Conservation (phyloP, 2,888 invertebrate species). For the Flexamia atlantica region DNA sequence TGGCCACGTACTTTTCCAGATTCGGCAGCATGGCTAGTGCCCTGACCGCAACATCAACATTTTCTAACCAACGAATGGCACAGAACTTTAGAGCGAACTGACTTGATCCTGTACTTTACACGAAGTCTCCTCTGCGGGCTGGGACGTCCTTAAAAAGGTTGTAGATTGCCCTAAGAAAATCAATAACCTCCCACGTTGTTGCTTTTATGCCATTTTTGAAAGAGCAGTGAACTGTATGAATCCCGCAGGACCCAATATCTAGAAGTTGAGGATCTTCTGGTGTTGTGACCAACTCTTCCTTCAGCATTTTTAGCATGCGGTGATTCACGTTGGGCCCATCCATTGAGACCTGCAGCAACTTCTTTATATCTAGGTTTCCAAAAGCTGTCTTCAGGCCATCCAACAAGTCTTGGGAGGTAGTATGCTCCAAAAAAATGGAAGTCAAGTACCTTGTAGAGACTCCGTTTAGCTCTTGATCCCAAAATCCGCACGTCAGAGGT, state of each 20-base stretch:
- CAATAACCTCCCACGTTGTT: too few species aligned
- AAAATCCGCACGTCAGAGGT: too few species aligned
- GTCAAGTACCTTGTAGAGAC: too few species aligned
- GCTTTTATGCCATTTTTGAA: too few species aligned
- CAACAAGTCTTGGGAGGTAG: too few species aligned
- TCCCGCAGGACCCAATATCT: conserved; percentile 53
- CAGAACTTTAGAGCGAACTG: conserved; percentile 71
- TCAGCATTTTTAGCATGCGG: conserved; percentile 2
- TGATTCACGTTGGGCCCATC: conserved; percentile 48
- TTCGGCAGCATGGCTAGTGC: conserved; percentile 66
- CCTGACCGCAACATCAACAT: conserved; percentile 66
- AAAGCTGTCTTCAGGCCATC: neutral
- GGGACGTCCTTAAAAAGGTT: conserved; percentile 71
- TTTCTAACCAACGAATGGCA: conserved; percentile 69
- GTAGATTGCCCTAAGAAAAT: conserved; percentile 51
- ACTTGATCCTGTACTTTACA: conserved; percentile 63
- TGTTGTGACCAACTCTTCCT: conserved; percentile 22
- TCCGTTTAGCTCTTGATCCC: neutral
- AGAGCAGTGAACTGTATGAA: too few species aligned
- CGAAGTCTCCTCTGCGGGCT: conserved; percentile 70
- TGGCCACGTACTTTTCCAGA: conserved; percentile 66
- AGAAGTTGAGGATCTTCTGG: conserved; percentile 5
- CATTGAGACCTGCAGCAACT: conserved; percentile 32
- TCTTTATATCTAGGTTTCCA: neutral
- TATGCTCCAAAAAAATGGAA: too few species aligned